phyloP scores from a whole-genome alignment of 2,113 vertebrate genomes.

The Lycaon pictus region DNA sequence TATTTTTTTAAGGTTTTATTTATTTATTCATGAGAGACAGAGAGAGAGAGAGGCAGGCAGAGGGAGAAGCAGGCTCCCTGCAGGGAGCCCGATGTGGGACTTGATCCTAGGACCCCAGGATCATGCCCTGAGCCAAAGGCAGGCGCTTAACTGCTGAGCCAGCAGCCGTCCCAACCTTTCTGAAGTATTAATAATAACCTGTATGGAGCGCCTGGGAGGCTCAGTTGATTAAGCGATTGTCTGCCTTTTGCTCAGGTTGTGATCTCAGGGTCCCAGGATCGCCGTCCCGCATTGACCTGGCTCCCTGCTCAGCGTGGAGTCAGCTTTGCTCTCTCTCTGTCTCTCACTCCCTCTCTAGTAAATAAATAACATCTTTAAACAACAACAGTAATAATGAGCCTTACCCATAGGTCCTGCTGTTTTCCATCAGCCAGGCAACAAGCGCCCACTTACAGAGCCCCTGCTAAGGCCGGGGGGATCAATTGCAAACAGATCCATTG shows the following conservation, averaged over 20 bases:
- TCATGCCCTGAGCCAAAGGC: no score
- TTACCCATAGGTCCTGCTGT: neutral
- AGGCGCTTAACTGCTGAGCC: no score
- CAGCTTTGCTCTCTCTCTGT: neutral
- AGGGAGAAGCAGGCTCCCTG: no score
- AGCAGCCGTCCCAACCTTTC: no score
- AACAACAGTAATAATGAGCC: neutral
- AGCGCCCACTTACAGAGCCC: rapidly evolving
- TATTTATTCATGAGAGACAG: no score
- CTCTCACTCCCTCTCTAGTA: neutral
- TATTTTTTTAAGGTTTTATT: neutral
- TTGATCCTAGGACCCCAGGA: no score
- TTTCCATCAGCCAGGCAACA: neutral
- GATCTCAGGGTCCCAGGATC: neutral
- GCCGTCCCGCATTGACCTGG: neutral
- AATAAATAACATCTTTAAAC: neutral
- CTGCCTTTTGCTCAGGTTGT: neutral
- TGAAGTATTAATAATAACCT: neutral
- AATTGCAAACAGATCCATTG: neutral
- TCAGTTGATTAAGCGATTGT: neutral
- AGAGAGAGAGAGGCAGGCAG: no score
- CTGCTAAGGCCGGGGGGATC: neutral
- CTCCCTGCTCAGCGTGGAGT: neutral
- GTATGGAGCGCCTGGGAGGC: neutral
- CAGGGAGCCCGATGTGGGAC: no score